phyloP scores from a whole-genome alignment of 2,888 invertebrate species.

The Pachliopta kotzebuea region DNA sequence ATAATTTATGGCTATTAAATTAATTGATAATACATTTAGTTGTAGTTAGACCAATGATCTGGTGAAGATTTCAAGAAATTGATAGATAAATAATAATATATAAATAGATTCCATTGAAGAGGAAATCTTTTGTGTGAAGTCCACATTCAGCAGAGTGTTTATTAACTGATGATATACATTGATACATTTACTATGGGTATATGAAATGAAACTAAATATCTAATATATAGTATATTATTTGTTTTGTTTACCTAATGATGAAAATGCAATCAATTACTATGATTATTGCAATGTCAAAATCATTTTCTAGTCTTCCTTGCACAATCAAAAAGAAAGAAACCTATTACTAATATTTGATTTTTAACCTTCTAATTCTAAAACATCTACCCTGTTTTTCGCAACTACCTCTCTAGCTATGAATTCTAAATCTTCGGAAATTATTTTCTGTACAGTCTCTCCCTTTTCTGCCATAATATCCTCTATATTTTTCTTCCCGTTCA shows the following conservation, averaged over 20 bases:
- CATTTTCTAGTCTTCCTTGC: neutral
- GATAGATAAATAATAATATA: no score
- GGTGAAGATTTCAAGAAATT: no score
- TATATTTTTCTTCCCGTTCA: constrained; percentile 89
- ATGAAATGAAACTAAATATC: no score
- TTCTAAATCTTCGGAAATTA: constrained; percentile 72
- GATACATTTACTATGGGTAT: no score
- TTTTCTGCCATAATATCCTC: constrained; percentile 93
- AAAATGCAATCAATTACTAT: neutral
- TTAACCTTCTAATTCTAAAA: constrained; percentile 31
- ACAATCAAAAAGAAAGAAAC: neutral
- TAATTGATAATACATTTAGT: no score
- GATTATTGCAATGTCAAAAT: neutral
- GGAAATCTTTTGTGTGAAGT: no score
- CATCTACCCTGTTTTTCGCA: constrained; percentile 39
- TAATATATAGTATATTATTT: neutral
- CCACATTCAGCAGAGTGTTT: no score
- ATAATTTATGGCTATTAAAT: no score
- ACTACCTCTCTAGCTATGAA: constrained; percentile 65
- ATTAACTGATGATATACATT: no score
- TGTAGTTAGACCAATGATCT: no score
- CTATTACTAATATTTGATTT: neutral
- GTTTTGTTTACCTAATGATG: neutral
- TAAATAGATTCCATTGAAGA: no score
- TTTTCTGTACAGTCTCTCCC: constrained; percentile 89